Base-by-base conservation (phyloP, 2,113 vertebrate species). In the Panthera uncia region DNA sequence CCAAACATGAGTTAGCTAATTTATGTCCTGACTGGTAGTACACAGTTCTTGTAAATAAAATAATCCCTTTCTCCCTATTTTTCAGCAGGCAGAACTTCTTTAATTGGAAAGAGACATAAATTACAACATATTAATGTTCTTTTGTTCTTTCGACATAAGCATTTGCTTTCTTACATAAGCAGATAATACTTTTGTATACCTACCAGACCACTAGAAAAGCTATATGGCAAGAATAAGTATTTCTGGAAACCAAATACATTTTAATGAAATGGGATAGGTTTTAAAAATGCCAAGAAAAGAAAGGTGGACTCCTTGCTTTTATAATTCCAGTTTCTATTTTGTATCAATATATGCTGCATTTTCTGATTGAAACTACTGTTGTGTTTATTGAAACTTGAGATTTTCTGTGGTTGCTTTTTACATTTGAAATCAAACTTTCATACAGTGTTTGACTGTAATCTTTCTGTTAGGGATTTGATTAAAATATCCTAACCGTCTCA, bases 311-410 rank as follows among this genome's bases (percentile, higher is more conserved):
- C 91, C 91, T 98, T 97, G 97, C 97, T 98, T 98, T 98, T 98
- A 96, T 98, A 98, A 98, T 97, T 98, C 97, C 95, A 97, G 63
- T 98, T 98, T 98, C 94, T 98, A 98, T 97, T 99, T 98, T 97
- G 50, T 98, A 98, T 98, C 31, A 93, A 96, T 97, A 98, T 86
- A 98, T 68, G 85, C 96, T 98, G 98, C 97, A 97, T 98, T 98
- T 98, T 98, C 96, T 97, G 97, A 98, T 95, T 97, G 85, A 98
- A 98, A 97, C 33, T 92, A 66, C 96, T 94, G 27, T 91, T 91
- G 89, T 97, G 88, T 94, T 92, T 97, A 89, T 97, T 83, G 95
- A 90, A 81, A 97, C 27, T 38, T 95, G 97, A 98, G 91, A 96
- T 89, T 98, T 66, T 97, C 96, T 97, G 95, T 96, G 97, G 78